Percentiles rank a stretch among this genome's conserved stretches.
Conservation (phyloP, 1,140 invertebrate species). For the Pentalonia nigronervosa region DNA sequence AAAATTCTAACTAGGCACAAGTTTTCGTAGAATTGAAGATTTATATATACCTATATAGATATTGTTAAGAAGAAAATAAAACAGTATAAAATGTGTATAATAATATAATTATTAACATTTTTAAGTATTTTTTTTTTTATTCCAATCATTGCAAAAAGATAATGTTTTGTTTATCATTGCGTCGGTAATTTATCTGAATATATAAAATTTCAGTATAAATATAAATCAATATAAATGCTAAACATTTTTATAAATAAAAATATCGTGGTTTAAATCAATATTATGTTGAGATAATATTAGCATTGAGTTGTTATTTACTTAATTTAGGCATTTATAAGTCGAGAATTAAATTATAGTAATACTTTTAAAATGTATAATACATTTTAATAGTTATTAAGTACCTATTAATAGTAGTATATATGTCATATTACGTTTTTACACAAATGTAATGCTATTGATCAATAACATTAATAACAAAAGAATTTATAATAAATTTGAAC, state of each 20-base stretch:
- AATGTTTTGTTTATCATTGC: not conserved
- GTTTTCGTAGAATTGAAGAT: not conserved
- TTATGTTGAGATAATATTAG: not conserved
- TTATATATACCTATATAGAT: not conserved
- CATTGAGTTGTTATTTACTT: not conserved
- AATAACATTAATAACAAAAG: not conserved
- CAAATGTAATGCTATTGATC: not conserved
- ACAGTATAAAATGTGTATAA: not conserved
- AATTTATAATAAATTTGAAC: not conserved
- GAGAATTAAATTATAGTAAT: not conserved
- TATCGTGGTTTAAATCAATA: not conserved
- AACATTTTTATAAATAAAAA: not conserved
- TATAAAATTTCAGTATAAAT: not conserved
- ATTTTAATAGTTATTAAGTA: not conserved
- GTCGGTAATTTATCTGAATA: not conserved
- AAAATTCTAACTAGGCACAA: constrained; percentile 7
- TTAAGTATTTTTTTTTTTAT: not conserved
- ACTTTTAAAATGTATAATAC: not conserved
- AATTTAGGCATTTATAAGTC: not conserved
- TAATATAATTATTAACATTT: not conserved
- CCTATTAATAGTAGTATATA: not conserved
- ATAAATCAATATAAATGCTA: not conserved
- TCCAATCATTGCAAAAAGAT: not conserved
- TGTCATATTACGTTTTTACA: not conserved
- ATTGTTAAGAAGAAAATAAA: not conserved